Base-by-base conservation (phyloP, 1,140 invertebrate species). In the Rhagoletis zephyria region DNA sequence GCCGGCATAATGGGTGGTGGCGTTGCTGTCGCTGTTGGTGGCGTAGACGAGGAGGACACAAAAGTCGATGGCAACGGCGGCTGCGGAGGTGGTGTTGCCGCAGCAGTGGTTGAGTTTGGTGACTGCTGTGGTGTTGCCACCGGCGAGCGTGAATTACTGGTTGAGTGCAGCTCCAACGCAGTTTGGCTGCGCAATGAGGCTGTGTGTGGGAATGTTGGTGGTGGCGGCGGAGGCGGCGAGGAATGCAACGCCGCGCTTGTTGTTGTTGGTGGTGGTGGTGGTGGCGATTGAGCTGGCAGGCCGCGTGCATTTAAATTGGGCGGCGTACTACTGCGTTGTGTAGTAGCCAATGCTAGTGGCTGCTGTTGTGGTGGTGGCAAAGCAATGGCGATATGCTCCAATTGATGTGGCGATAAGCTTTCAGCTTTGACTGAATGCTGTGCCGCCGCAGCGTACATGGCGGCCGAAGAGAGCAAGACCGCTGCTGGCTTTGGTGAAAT, bases 371-470 rank as follows among this genome's bases (percentile, higher is more conserved):
- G 60, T 40, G 64, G 64, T 12, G 86, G 45, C 45, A 64, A 59
- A 59, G 61, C 86, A 30, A 67, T 64, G 9, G 30, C 61, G 42
- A 56, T 16, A 85, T 60, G 59, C 5, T 85, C 60, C 60, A 63
- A 12, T 2, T 81, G 87, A 59, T 85, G 87, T 19, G 85, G 85
- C 77, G 87, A 85, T 74, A 59, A 81, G 7, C 45, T 14, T 64
- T 85, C 63, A 10, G 59, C 59, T 40, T 64, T 56, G 9, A 74
- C 9, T 14, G 48, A 87, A 60, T 67, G 88, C 67, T 81, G 88
- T 70, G 88, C 70, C 1, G 70, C 63, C 59, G 40, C 86, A 87
- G 91, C n/a, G 89, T 63, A 70, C 19, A 87, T 85, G 4, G 77
- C 85, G 42, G 87, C 85, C 30, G 87, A 42, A 48, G 87, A 81